phyloP scores from a whole-genome alignment of 2,113 vertebrate species.

The Pogona vitticeps region DNA sequence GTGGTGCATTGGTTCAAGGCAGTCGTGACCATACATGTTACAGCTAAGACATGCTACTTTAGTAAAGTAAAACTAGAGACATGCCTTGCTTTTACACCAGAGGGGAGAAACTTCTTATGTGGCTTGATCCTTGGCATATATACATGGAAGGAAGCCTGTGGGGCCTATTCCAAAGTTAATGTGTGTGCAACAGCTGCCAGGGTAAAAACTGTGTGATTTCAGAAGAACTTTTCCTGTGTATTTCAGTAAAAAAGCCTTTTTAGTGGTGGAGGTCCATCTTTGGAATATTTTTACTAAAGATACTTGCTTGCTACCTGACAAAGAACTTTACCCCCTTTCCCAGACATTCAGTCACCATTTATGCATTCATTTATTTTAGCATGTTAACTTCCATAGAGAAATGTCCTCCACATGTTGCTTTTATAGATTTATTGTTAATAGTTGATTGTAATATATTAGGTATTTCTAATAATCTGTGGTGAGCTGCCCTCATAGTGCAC shows the following conservation, averaged over 20 bases:
- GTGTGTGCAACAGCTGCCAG: background rate
- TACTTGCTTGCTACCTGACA: background rate
- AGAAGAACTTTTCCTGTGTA: background rate
- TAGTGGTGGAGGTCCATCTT: background rate
- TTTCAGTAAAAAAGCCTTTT: background rate
- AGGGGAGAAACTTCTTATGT: background rate
- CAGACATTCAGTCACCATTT: background rate
- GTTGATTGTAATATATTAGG: background rate
- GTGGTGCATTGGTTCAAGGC: background rate
- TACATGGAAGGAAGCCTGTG: background rate
- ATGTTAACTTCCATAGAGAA: background rate
- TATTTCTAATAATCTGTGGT: background rate
- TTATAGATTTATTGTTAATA: background rate
- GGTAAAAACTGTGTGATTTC: background rate
- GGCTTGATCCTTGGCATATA: background rate
- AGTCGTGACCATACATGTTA: no score
- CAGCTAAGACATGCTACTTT: no score
- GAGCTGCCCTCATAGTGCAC: background rate
- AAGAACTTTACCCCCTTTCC: background rate
- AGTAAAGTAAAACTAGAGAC: background rate
- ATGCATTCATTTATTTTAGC: no score
- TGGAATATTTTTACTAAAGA: background rate
- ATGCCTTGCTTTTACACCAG: background rate
- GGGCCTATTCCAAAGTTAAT: background rate
- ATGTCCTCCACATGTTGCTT: background rate